Evolutionary conservation across 2,797 vertebrate genomes (phyloP).

Genomic region (Apogon talboti): DNA sequence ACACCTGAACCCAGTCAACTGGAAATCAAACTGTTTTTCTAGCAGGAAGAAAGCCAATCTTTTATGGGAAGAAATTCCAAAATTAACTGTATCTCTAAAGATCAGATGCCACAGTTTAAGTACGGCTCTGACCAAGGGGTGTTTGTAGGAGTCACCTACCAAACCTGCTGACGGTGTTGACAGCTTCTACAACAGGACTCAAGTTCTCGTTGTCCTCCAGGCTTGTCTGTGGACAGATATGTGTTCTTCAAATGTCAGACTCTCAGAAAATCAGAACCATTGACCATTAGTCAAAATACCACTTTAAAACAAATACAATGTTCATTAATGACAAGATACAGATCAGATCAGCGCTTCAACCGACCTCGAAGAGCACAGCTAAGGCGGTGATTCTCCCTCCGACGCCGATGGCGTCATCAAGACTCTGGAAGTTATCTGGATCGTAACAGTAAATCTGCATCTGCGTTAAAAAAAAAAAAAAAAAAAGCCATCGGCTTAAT

Average conservation of each 20-base stretch:
- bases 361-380: constrained; percentile 93
- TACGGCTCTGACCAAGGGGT: neutral
- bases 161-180: constrained; percentile 91
- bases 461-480: constrained; percentile 68
- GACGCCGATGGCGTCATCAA: constrained; percentile 88
- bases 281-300: neutral
- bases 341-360: neutral
- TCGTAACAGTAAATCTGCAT: constrained; percentile 97
- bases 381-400: constrained; percentile 91
- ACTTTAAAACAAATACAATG: neutral
- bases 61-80: too few species aligned
- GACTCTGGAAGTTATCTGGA: constrained; percentile 84
- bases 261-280: neutral
- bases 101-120: too few species aligned
- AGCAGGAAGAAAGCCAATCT: too few species aligned
- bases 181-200: constrained; percentile 86
- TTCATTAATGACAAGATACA: too few species aligned
- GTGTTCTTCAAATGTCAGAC: neutral
- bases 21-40: neutral
- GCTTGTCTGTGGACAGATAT: constrained; percentile 84
- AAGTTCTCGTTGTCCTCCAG: constrained; percentile 89
- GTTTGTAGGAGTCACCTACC: constrained; percentile 82
- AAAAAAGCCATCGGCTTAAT: neutral
- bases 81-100: neutral
- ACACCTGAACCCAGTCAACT: neutral